Conservation (phyloP, 2,888 invertebrate species). For the Mythimna impura region DNA sequence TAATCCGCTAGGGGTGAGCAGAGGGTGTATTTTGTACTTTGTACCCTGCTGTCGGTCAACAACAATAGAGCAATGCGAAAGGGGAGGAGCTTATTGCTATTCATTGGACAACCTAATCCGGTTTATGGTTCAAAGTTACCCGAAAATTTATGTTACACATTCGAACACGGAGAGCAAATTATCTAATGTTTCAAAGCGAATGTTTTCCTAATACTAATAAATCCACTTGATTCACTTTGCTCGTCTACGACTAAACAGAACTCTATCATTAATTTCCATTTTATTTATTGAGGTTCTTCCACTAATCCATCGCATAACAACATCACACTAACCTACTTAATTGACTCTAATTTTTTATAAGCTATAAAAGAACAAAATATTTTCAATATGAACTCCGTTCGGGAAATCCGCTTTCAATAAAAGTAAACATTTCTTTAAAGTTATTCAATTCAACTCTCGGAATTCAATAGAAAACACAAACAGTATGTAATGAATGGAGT, state of each 20-base stretch:
- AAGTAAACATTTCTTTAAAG: slow-evolving; percentile 2
- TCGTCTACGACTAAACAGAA: neutral
- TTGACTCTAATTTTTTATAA: neutral
- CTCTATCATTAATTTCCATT: neutral
- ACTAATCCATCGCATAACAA: neutral
- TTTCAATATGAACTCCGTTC: slow-evolving; percentile 4
- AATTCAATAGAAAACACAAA: slow-evolving; percentile 27
- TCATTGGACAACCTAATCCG: slow-evolving; percentile 2
- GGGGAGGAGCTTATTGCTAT: slow-evolving; percentile 9
- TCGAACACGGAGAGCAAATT: neutral
- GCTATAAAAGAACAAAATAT: slow-evolving; percentile 1
- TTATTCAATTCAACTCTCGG: slow-evolving; percentile 7
- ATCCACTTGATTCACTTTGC: neutral
- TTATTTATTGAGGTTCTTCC: neutral
- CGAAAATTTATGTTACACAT: neutral
- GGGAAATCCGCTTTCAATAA: slow-evolving; percentile 13
- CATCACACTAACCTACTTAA: slow-evolving; percentile 7
- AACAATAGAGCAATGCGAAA: slow-evolving; percentile 15
- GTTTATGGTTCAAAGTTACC: neutral
- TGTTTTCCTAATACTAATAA: neutral
- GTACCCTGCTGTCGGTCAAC: neutral
- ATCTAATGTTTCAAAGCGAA: neutral
- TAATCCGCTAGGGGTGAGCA: slow-evolving; percentile 13
- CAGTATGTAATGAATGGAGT: slow-evolving; percentile 22
- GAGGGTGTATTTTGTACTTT: slow-evolving; percentile 6